Evolutionary conservation across 2,888 invertebrate species (phyloP), one percentile per base, ranked within the genome.

Genomic region (Watsonalla binaria): DNA sequence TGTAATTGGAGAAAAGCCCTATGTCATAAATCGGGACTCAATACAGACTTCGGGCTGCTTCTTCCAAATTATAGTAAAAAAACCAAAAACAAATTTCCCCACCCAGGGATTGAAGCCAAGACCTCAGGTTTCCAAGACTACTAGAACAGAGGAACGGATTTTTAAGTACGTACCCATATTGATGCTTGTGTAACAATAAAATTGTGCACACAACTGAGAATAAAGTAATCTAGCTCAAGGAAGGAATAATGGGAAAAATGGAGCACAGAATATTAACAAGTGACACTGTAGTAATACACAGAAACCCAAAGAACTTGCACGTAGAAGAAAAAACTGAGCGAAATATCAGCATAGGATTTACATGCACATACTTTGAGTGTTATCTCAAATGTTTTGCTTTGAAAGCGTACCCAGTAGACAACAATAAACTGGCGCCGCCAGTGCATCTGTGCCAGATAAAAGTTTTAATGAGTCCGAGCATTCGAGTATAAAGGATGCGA

Each of bases 391-490:
- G 74, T 68, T 75, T 71, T 70, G 68, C 69, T 72, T 65, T 69
- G 65, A 72, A 74, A 76, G 70, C 75, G 70, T 79, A 67, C 66
- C 74, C 60, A 67, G 77, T 65, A 76, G 76, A 61, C 72, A 78
- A 73, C 83, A 76, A 78, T 79, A 74, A 76, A 77, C 72, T 74
- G 65, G 62, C 69, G 65, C 67, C 67, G 69, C 69, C 63, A 76
- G 72, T 80, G 81, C 77, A 78, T 78, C 74, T 75, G 74, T 68
- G 77, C 74, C 62, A 74, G 79, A 81, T 79, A 80, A 82, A 83
- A 84, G 72, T 82, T 84, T 83, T 81, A 83, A 82, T 82, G 80
- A 81, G 75, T 75, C 61, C 62, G 68, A 67, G 74, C 69, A 77
- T 70, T 71, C 70, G 70, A 75, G 73, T 70, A 74, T 80, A 78